phyloP scores from a whole-genome alignment of 2,888 invertebrate genomes.

The Ennomos erosarius region DNA sequence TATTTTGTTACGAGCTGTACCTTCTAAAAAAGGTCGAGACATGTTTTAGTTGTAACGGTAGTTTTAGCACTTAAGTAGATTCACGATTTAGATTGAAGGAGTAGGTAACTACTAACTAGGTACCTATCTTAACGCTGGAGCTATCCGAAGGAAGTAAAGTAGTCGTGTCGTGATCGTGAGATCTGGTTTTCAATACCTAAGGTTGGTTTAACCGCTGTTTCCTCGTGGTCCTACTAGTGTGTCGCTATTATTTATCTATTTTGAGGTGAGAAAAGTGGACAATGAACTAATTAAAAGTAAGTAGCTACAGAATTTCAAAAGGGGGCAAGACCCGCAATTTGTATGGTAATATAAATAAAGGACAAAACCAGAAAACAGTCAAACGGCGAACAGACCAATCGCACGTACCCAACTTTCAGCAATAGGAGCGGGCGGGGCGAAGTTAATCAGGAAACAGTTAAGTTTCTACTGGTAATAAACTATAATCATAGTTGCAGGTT shows the following conservation, averaged over 20 bases:
- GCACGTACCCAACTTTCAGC: too few species aligned
- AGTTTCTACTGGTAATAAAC: neutral
- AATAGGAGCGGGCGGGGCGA: too few species aligned
- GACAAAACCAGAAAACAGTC: too few species aligned
- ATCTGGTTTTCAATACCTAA: constrained; percentile 17
- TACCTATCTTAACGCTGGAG: constrained; percentile 28
- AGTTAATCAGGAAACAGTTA: constrained; percentile 1
- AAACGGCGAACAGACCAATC: too few species aligned
- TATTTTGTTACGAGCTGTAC: constrained; percentile 14
- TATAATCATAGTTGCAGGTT: too few species aligned
- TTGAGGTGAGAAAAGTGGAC: too few species aligned
- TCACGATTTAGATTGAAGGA: constrained; percentile 36
- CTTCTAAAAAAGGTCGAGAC: constrained; percentile 24
- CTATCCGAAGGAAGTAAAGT: constrained; percentile 25
- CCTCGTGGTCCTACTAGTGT: too few species aligned
- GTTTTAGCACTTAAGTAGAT: constrained; percentile 36
- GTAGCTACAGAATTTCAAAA: too few species aligned
- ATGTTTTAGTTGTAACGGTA: constrained; percentile 29
- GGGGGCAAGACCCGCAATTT: too few species aligned
- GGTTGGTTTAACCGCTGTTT: constrained; percentile 3
- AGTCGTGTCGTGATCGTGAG: constrained; percentile 25
- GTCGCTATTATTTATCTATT: constrained; percentile 14
- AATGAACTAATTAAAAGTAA: too few species aligned
- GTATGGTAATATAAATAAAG: too few species aligned
- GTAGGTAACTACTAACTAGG: neutral